A percentile compares a stretch with the other conserved stretches of the same genome.
Conservation (phyloP, 2,888 invertebrate genomes). For the Cremastinae sp. region DNA sequence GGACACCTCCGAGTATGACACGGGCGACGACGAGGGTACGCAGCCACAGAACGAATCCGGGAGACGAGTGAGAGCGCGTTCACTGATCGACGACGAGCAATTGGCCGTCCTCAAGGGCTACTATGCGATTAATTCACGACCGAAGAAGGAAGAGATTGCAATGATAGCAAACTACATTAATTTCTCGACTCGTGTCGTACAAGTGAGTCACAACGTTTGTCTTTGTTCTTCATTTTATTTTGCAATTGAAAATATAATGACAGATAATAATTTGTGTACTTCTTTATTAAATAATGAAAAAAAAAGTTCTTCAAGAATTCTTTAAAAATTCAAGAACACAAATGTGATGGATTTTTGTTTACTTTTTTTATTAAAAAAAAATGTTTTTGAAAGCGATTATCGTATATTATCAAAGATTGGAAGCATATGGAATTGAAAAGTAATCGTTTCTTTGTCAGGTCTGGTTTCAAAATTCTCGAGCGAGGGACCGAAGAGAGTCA, state of each 20-base stretch:
- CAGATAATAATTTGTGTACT: too few relatives aligned
- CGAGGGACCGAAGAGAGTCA: conserved; percentile 89
- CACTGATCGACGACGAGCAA: conserved; percentile 97
- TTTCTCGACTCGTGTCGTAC: conserved; percentile 82
- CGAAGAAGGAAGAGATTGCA: conserved; percentile 95
- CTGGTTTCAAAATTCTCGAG: conserved; percentile 98
- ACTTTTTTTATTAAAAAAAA: too few relatives aligned
- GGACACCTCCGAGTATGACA: conserved; percentile 71
- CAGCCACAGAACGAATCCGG: conserved; percentile 82
- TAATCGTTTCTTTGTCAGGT: conserved; percentile 87
- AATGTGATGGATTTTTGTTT: too few relatives aligned
- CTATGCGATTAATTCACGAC: conserved; percentile 94
- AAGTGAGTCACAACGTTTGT: conserved; percentile 65
- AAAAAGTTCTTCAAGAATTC: too few relatives aligned
- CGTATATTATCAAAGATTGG: too few relatives aligned
- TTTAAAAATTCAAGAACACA: too few relatives aligned
- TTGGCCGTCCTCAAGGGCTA: conserved; percentile 93
- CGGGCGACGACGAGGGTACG: conserved; percentile 83
- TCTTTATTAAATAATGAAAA: too few relatives aligned
- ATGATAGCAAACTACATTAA: conserved; percentile 90
- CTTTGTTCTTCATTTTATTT: background rate
- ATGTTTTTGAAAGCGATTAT: too few relatives aligned
- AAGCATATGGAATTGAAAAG: background rate
- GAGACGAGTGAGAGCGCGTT: conserved; percentile 93
- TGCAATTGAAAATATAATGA: background rate